A percentile compares a stretch with the other conserved stretches of the same genome.
phyloP scores from a whole-genome alignment of 2,797 vertebrate species.

The Characodon lateralis region DNA sequence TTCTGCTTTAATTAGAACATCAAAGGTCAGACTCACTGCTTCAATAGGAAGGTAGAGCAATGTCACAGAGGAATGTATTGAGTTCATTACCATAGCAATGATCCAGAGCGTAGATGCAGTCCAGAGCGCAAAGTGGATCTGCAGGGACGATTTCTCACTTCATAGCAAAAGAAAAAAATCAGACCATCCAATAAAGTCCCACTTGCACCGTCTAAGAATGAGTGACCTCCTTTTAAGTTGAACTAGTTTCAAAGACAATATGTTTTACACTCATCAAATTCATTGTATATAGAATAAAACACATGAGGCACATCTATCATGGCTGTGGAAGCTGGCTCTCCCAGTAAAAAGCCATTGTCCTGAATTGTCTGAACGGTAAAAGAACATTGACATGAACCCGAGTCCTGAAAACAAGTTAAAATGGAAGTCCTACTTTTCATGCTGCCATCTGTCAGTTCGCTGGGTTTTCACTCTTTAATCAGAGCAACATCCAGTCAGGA shows the following conservation, averaged over 20 bases:
- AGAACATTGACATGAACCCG: constrained; percentile 13
- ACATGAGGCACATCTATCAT: background rate
- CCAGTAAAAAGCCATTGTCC: background rate
- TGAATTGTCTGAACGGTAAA: constrained; percentile 18
- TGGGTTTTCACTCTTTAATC: constrained; percentile 67
- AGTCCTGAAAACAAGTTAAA: constrained; percentile 22
- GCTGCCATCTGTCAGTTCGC: constrained; percentile 58
- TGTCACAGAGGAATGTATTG: constrained; percentile 18
- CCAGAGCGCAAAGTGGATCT: constrained; percentile 36
- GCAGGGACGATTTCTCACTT: constrained; percentile 50
- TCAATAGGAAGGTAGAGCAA: constrained; percentile 15
- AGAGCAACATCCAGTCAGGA: constrained; percentile 66
- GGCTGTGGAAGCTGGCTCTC: background rate
- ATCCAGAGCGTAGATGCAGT: constrained; percentile 22
- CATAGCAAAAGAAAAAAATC: constrained; percentile 58
- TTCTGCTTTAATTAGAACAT: constrained; percentile 56
- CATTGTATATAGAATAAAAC: constrained; percentile 10
- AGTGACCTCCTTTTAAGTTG: constrained; percentile 74
- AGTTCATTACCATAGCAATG: constrained; percentile 8
- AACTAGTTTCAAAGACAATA: constrained; percentile 76
- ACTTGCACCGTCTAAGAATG: constrained; percentile 69
- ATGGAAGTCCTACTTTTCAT: constrained; percentile 51
- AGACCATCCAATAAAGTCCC: constrained; percentile 69
- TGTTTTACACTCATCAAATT: constrained; percentile 22
- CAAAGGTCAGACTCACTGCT: constrained; percentile 45